A percentile compares a stretch with the other conserved stretches of the same genome.
phyloP scores from a whole-genome alignment of 92 coral and sea anemone genomes.

The Umimayanthus chanpuru region DNA sequence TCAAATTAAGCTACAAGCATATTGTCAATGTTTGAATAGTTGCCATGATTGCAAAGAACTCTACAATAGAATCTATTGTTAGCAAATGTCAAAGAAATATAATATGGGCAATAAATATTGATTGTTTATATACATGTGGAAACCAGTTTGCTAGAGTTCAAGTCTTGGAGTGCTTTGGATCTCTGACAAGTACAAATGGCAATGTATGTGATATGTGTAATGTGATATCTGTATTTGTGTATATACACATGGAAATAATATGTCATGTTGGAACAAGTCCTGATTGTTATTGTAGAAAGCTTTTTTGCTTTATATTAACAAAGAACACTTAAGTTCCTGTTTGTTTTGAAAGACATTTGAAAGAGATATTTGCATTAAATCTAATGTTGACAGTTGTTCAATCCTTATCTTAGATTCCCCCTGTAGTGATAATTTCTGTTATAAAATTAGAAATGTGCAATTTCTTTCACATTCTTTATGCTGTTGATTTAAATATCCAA shows the following conservation, averaged over 20 bases:
- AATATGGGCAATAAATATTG: not conserved
- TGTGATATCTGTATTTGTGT: not conserved
- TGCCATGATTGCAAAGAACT: not conserved
- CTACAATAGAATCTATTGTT: conserved; percentile 13
- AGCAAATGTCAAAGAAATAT: not conserved
- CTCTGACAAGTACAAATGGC: no score
- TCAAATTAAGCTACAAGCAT: not conserved
- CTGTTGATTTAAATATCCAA: no score
- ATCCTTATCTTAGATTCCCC: no score
- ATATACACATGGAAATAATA: no score
- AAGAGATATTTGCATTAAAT: not conserved
- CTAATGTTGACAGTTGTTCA: not conserved
- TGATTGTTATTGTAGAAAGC: no score
- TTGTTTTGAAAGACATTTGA: not conserved
- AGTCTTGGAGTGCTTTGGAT: not conserved
- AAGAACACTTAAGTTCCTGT: not conserved
- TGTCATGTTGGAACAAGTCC: no score
- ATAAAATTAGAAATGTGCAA: no score
- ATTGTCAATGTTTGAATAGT: not conserved
- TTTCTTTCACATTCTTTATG: no score
- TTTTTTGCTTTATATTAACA: no score
- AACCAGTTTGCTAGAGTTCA: not conserved
- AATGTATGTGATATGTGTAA: not conserved
- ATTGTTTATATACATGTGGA: not conserved
- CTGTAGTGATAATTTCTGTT: no score